Conservation (phyloP, 2,888 invertebrate genomes). For the Flexamia atlantica region DNA sequence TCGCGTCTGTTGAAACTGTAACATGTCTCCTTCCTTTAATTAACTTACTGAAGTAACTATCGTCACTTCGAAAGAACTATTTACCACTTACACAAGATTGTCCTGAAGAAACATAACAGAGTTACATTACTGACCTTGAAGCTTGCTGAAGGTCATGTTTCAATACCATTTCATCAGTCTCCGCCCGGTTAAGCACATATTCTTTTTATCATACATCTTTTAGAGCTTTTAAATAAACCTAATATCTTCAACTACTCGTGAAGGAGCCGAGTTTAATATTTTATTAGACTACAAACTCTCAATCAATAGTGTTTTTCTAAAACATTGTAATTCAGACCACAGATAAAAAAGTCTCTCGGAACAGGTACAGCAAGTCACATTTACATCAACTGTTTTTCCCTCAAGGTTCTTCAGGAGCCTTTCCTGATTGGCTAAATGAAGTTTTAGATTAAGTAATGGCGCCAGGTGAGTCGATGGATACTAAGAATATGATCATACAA, state of each 20-base stretch:
- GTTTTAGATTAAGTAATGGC: too few relatives aligned
- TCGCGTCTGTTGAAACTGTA: neutral
- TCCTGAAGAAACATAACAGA: neutral
- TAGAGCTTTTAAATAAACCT: too few relatives aligned
- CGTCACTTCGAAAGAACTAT: neutral
- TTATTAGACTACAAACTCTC: too few relatives aligned
- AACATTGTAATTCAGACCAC: neutral
- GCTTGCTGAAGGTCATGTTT: neutral
- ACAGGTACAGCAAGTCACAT: slow-evolving; percentile 3
- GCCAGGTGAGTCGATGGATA: too few relatives aligned
- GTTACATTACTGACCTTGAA: slow-evolving; percentile 8
- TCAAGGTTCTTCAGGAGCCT: neutral
- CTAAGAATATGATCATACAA: too few relatives aligned
- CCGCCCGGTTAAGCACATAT: too few relatives aligned
- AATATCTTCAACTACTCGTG: too few relatives aligned
- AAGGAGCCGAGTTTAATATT: too few relatives aligned
- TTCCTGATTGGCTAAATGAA: neutral
- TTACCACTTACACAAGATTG: neutral
- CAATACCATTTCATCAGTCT: neutral
- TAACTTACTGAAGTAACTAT: neutral
- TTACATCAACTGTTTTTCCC: neutral
- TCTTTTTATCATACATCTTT: too few relatives aligned
- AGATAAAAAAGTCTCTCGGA: neutral
- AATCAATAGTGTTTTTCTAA: too few relatives aligned
- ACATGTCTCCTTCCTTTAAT: neutral